phyloP scores from a whole-genome alignment of 2,888 invertebrate species.

The Eretmocerus hayati region DNA sequence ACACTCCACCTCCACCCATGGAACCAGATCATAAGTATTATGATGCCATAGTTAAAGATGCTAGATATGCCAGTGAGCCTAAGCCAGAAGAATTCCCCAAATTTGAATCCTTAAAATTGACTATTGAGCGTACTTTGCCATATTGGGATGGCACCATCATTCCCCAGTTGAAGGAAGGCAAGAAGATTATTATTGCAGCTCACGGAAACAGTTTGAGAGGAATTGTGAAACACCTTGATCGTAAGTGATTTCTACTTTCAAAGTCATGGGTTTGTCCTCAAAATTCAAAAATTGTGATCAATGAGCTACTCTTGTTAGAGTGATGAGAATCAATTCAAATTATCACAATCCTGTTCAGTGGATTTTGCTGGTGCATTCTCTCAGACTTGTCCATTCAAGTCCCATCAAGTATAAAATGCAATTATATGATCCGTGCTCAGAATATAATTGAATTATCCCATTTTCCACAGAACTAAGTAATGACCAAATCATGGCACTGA shows the following conservation, averaged over 20 bases:
- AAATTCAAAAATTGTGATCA: neutral
- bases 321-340: no score
- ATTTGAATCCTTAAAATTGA: constrained; percentile 75
- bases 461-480: constrained; percentile 49
- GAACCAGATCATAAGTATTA: constrained; percentile 69
- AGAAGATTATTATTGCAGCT: constrained; percentile 72
- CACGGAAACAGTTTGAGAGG: constrained; percentile 83
- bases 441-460: neutral
- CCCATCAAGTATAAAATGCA: neutral
- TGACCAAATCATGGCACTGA: constrained; percentile 55
- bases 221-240: constrained; percentile 78
- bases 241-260: constrained; percentile 47
- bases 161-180: constrained; percentile 74
- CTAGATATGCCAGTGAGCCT: constrained; percentile 65
- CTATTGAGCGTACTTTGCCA: constrained; percentile 74
- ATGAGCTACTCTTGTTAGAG: no score
- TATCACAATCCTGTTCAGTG: no score
- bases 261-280: neutral
- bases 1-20: constrained; percentile 76
- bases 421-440: neutral
- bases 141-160: constrained; percentile 82
- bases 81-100: constrained; percentile 71
- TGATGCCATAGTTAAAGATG: constrained; percentile 66
- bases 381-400: no score
- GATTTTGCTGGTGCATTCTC: no score